phyloP scores from a whole-genome alignment of 1,140 invertebrate species.

The Drosophila lini region DNA sequence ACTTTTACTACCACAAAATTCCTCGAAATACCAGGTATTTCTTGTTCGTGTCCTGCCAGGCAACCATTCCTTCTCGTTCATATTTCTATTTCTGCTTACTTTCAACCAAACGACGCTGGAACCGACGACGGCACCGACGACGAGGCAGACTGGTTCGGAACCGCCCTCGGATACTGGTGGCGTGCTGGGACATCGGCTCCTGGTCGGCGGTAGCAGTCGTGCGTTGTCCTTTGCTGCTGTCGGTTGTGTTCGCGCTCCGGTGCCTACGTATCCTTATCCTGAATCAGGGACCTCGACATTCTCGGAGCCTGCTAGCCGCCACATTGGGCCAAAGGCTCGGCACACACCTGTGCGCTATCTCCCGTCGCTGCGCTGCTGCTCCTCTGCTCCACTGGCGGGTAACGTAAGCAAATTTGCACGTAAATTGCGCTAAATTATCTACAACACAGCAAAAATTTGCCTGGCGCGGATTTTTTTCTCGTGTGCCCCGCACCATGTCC shows the following conservation, averaged over 20 bases:
- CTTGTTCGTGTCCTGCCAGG: not conserved
- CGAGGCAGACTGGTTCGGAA: slow-evolving; percentile 12
- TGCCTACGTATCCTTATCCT: slow-evolving; percentile 22
- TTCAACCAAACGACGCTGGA: slow-evolving; percentile 50
- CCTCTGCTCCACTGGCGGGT: slow-evolving; percentile 25
- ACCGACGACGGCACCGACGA: slow-evolving; percentile 30
- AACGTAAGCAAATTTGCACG: slow-evolving; percentile 76
- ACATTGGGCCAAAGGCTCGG: slow-evolving; percentile 20
- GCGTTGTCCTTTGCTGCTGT: slow-evolving; percentile 78
- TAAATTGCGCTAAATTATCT: slow-evolving; percentile 81
- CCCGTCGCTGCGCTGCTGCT: slow-evolving; percentile 6
- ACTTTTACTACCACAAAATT: too few relatives aligned
- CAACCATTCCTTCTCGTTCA: slow-evolving; percentile 57
- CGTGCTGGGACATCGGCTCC: slow-evolving; percentile 36
- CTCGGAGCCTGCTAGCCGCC: slow-evolving; percentile 37
- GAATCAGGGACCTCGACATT: slow-evolving; percentile 28
- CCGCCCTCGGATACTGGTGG: slow-evolving; percentile 4
- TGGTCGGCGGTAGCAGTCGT: slow-evolving; percentile 60
- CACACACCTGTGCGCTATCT: slow-evolving; percentile 72
- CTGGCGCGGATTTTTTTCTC: slow-evolving; percentile 64
- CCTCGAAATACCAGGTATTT: slow-evolving; percentile 12
- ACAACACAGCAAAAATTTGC: slow-evolving; percentile 57
- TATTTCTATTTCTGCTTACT: slow-evolving; percentile 79
- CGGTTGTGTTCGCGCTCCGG: slow-evolving; percentile 70
- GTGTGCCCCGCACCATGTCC: slow-evolving; percentile 19